Base-by-base conservation (phyloP, 2,113 vertebrate genomes). In the Sorex araneus region DNA sequence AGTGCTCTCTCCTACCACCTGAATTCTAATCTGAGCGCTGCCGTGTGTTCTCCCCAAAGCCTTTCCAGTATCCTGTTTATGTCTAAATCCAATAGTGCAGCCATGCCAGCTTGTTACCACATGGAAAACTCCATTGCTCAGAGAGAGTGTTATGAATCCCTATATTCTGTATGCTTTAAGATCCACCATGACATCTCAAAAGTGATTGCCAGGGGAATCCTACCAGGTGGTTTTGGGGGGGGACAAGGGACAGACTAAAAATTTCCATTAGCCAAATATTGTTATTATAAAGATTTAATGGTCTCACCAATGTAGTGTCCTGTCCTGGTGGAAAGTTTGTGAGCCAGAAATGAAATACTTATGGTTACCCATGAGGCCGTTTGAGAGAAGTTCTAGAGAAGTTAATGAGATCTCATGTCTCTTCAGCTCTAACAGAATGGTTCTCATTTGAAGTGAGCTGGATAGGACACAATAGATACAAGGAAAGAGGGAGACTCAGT, bases 301-400 rank as follows among this genome's bases (percentile, higher is more conserved):
- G 96, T 92, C 93, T 97, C 23, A 0, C 10, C 94, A 92, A 96
- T 96, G 96, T 94, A 76, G 36, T 94, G 83, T 84, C 86, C 93
- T 92, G 60, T 95, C 93, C 96, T 97, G 90, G 93, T 69, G 69
- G 95, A 96, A 76, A 13, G 75, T 91, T 89, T 94, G 91, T 0
- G 4, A 96, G 94, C 93, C 97, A 97, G 95, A 97, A 97, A 96
- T 47, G 94, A 96, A 98, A 93, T 97, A 79, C 93, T 84, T 96
- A 95, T 76, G 95, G 88, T 88, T 95, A 96, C 90, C 90, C 89
- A 82, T 77, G 74, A 97, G 78, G 87, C 94, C 96, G 92, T 96
- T 75, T 92, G 97, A 97, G 93, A 95, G 90, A 96, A 96, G 94
- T 54, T 77, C 90, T 95, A 84, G 92, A 91, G 82, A 92, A 32